phyloP scores from a whole-genome alignment of 2,888 invertebrate genomes.

The Emesis castigata region DNA sequence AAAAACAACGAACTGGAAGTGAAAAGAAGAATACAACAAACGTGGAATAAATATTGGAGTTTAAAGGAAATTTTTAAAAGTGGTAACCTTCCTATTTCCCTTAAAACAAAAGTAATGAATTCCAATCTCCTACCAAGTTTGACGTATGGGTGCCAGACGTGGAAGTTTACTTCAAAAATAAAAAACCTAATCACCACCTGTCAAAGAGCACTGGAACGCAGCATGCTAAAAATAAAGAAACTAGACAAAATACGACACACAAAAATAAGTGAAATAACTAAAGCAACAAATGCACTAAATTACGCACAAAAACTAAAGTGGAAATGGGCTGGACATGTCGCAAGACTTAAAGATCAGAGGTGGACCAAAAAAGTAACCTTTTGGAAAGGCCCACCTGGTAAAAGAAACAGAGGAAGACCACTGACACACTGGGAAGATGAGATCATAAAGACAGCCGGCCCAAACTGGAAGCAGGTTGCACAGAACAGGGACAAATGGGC shows the following conservation, averaged over 20 bases:
- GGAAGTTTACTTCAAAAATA: neutral
- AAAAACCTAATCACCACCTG: constrained; percentile 24
- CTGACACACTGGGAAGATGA: too few species aligned
- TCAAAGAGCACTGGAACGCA: constrained; percentile 13
- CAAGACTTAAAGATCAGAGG: too few species aligned
- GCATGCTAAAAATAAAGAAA: constrained; percentile 18
- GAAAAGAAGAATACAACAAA: constrained; percentile 8
- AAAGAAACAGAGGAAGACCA: too few species aligned
- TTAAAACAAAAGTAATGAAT: constrained; percentile 22
- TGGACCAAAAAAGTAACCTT: too few species aligned
- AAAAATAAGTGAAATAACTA: neutral
- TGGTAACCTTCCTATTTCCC: neutral
- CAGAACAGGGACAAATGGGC: too few species aligned
- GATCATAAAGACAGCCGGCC: too few species aligned
- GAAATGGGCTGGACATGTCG: too few species aligned
- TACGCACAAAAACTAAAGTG: too few species aligned
- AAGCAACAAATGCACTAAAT: neutral
- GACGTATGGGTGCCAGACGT: neutral
- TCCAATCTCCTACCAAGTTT: constrained; percentile 23
- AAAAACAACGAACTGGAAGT: constrained; percentile 18
- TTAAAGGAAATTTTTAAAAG: neutral
- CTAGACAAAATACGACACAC: constrained; percentile 16
- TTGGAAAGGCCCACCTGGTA: too few species aligned
- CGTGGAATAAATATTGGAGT: neutral
- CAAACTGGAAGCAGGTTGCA: too few species aligned